These are phyloP conservation scores for Lampris incognitus DNA, from an alignment of 2,113 vertebrate species.

Conservation along the genomic window DNA sequence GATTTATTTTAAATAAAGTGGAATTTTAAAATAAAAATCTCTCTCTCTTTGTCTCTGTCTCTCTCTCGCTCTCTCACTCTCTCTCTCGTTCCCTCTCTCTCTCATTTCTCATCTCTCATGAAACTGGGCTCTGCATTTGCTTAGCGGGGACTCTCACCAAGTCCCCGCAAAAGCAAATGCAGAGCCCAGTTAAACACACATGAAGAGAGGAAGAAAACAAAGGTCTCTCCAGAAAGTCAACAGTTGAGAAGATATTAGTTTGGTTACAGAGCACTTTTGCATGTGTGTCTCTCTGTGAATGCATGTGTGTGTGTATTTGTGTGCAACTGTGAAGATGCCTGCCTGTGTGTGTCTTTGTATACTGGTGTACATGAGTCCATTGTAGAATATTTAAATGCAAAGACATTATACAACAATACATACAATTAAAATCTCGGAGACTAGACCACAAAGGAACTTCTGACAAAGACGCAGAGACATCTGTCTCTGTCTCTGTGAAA, in stretches of 20 bases:
- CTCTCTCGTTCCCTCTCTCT: conserved; percentile 41
- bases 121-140: too few relatives aligned
- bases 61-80: conserved; percentile 54
- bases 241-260: conserved; percentile 34
- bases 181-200: conserved; percentile 52
- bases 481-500: conserved; percentile 35
- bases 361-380: not conserved
- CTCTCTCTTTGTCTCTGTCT: not conserved
- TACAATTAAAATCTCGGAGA: conserved; percentile 40
- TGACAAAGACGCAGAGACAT: conserved; percentile 40
- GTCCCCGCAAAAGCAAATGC: conserved; percentile 63
- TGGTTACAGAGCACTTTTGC: not conserved
- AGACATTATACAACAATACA: conserved; percentile 45
- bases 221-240: conserved; percentile 49
- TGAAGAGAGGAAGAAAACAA: conserved; percentile 12
- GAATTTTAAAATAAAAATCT: too few relatives aligned
- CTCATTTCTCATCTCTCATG: not conserved
- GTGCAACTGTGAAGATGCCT: not conserved
- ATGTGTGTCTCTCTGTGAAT: not conserved
- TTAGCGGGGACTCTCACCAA: conserved; percentile 4
- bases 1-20: too few relatives aligned
- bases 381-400: conserved; percentile 58
- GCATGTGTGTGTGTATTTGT: conserved; percentile 11
- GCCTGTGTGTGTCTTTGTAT: not conserved
- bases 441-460: conserved; percentile 28